These are phyloP conservation scores for Phrynocephalus forsythii DNA, from an alignment of 2,797 vertebrate genomes.

Conservation along the genomic window DNA sequence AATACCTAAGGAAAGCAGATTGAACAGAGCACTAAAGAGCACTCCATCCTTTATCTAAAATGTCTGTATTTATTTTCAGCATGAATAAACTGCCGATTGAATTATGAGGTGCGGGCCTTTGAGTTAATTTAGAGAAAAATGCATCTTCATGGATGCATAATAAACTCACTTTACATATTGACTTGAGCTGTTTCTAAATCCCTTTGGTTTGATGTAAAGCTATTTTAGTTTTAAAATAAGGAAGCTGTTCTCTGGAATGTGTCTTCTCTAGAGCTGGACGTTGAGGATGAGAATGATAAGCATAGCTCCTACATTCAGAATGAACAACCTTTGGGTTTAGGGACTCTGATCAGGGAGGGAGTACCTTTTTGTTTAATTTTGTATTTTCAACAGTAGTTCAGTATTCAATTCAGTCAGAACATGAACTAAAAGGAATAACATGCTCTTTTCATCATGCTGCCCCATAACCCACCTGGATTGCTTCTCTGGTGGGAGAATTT, in stretches of 20 bases:
- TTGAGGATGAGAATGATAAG: neutral
- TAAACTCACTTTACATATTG: slow-evolving; percentile 47
- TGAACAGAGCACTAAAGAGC: slow-evolving; percentile 51
- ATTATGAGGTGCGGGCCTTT: slow-evolving; percentile 60
- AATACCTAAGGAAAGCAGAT: slow-evolving; percentile 60
- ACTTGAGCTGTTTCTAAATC: slow-evolving; percentile 47
- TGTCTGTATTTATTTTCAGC: slow-evolving; percentile 66
- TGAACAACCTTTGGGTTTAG: neutral
- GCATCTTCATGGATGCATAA: slow-evolving; percentile 36
- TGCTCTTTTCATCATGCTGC: slow-evolving; percentile 48
- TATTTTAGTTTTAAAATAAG: slow-evolving; percentile 37
- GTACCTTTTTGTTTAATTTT: slow-evolving; percentile 29
- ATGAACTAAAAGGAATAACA: slow-evolving; percentile 53
- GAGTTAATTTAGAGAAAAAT: slow-evolving; percentile 68
- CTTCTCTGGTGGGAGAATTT: slow-evolving; percentile 48
- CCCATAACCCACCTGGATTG: slow-evolving; percentile 14
- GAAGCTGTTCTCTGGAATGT: neutral
- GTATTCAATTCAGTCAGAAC: slow-evolving; percentile 46
- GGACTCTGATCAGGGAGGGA: neutral
- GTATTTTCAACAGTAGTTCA: slow-evolving; percentile 24
- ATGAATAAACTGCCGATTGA: slow-evolving; percentile 71
- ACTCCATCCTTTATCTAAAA: slow-evolving; percentile 72
- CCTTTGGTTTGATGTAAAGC: slow-evolving; percentile 16
- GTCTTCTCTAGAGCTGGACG: neutral
- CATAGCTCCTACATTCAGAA: neutral